Conservation (phyloP, 2,797 vertebrate species). For the Rhabdomys pumilio region DNA sequence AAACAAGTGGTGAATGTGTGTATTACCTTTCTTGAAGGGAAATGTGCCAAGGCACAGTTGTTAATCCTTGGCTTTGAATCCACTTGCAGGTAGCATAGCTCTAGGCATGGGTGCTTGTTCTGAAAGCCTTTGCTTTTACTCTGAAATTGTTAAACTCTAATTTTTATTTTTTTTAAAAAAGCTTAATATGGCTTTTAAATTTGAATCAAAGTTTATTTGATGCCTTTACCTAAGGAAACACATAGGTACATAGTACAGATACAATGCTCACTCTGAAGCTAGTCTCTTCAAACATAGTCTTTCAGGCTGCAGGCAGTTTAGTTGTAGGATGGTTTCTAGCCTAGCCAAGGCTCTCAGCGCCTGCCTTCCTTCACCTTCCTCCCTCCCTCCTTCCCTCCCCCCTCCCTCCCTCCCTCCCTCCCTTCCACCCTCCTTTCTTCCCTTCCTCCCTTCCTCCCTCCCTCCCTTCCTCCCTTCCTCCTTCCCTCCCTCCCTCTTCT, state of each 20-base stretch:
- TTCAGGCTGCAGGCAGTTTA: background rate
- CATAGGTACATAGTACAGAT: constrained; percentile 25
- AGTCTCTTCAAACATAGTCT: constrained; percentile 47
- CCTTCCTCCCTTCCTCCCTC: background rate
- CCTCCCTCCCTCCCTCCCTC: background rate
- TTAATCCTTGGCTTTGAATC: background rate
- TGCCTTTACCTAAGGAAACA: constrained; percentile 46
- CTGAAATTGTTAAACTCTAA: constrained; percentile 52
- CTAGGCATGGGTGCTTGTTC: constrained; percentile 23
- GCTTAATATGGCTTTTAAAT: constrained; percentile 55
- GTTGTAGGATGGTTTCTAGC: background rate
- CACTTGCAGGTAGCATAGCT: constrained; percentile 25
- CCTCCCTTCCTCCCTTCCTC: background rate
- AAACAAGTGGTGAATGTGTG: constrained; percentile 38
- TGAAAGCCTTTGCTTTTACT: constrained; percentile 61
- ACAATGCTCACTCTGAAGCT: constrained; percentile 68
- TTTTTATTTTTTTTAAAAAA: constrained; percentile 15
- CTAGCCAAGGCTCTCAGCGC: background rate
- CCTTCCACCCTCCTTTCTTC: background rate
- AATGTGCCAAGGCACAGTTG: constrained; percentile 30
- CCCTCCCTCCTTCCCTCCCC: background rate
- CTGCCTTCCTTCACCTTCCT: accelerated
- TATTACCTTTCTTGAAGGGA: constrained; percentile 53
- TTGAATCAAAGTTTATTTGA: constrained; percentile 67
- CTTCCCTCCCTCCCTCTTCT: background rate